These are phyloP conservation scores for Ophraella communa DNA, from an alignment of 2,888 invertebrate genomes.

Conservation along the genomic window DNA sequence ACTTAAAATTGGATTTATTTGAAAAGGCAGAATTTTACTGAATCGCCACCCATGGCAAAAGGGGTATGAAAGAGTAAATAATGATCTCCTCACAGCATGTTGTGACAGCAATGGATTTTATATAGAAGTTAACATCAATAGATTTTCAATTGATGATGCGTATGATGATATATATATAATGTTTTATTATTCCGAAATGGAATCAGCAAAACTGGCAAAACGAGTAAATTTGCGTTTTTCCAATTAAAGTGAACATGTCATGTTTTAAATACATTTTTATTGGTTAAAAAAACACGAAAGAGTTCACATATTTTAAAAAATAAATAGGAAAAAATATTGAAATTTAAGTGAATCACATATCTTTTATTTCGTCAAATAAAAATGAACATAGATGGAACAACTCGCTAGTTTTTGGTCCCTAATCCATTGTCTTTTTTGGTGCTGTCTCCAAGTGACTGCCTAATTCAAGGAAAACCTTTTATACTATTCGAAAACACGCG, in stretches of 20 bases:
- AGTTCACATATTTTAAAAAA: too few relatives aligned
- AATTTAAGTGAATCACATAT: too few relatives aligned
- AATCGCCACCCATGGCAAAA: not conserved
- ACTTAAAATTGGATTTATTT: not conserved
- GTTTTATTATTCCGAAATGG: slow-evolving; percentile 22
- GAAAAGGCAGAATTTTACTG: not conserved
- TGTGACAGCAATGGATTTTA: slow-evolving; percentile 47
- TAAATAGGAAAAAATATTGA: too few relatives aligned
- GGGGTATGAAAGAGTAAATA: slow-evolving; percentile 44
- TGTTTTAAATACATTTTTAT: not conserved
- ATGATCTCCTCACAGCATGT: slow-evolving; percentile 42
- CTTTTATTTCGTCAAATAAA: too few relatives aligned
- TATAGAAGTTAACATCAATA: slow-evolving; percentile 37
- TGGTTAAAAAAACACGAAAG: too few relatives aligned
- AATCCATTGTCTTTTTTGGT: too few relatives aligned
- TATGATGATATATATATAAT: slow-evolving; percentile 23
- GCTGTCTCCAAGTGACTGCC: too few relatives aligned
- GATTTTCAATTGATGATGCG: slow-evolving; percentile 19
- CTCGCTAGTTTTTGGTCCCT: too few relatives aligned
- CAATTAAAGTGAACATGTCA: not conserved
- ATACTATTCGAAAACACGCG: too few relatives aligned
- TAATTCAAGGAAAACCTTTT: too few relatives aligned
- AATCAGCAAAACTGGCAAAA: slow-evolving; percentile 5
- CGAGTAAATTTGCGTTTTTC: not conserved
- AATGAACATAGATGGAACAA: too few relatives aligned